Evolutionary conservation across 2,113 vertebrate genomes (phyloP).

Genomic region (Castor canadensis): DNA sequence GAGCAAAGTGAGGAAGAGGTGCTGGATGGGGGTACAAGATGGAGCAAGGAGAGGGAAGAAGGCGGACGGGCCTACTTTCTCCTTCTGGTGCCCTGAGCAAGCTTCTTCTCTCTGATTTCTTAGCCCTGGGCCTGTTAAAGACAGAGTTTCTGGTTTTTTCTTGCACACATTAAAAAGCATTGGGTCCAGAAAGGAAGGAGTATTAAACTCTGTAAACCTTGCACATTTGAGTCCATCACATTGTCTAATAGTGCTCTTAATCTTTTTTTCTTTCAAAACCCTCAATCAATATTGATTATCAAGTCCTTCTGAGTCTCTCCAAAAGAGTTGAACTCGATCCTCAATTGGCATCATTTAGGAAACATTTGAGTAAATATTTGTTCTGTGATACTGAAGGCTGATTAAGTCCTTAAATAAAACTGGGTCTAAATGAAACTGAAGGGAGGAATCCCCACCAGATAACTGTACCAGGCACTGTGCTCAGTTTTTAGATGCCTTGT

Average conservation of each 20-base stretch:
- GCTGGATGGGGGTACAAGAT: neutral
- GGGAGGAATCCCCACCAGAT: neutral
- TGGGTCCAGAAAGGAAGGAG: slow-evolving; percentile 7
- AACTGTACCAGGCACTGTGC: slow-evolving; percentile 28
- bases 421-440: neutral
- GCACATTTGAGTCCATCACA: slow-evolving; percentile 54
- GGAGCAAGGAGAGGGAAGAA: neutral
- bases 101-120: neutral
- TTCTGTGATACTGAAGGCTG: neutral
- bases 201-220: slow-evolving; percentile 47
- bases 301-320: slow-evolving; percentile 23
- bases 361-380: slow-evolving; percentile 34
- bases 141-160: neutral
- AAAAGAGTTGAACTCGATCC: slow-evolving; percentile 38
- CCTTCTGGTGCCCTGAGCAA: neutral
- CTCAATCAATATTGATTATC: neutral
- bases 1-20: neutral
- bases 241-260: slow-evolving; percentile 45
- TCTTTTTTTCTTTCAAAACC: slow-evolving; percentile 33
- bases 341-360: neutral
- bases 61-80: neutral
- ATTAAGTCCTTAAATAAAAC: slow-evolving; percentile 47
- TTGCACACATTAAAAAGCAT: neutral
- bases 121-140: neutral
- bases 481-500: slow-evolving; percentile 14